Percentiles rank a stretch among this genome's conserved stretches.
These are phyloP conservation scores for Nymphalis io DNA, from an alignment of 1,140 invertebrate genomes.

Conservation along the genomic window DNA sequence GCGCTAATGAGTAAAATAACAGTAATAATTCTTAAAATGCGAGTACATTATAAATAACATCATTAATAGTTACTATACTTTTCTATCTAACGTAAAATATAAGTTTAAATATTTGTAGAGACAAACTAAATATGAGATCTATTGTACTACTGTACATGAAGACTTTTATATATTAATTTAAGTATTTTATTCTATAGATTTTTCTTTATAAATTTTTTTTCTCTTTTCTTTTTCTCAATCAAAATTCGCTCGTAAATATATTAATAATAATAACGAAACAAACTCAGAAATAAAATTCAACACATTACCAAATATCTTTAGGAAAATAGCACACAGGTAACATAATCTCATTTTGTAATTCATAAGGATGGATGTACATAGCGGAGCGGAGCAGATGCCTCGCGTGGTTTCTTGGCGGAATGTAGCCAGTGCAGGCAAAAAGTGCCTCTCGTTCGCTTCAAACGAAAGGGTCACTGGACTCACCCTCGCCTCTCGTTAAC, in stretches of 20 bases:
- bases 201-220: too few species aligned
- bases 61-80: too few species aligned
- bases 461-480: slow-evolving; percentile 65
- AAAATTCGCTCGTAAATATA: background rate
- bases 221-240: too few species aligned
- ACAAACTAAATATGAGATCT: too few species aligned
- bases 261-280: background rate
- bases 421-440: slow-evolving; percentile 65
- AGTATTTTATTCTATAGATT: too few species aligned
- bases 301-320: slow-evolving; percentile 5
- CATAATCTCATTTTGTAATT: background rate
- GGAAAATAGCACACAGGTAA: background rate
- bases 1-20: too few species aligned
- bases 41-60: too few species aligned
- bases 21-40: too few species aligned
- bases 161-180: too few species aligned
- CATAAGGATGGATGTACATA: slow-evolving; percentile 36
- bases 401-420: slow-evolving; percentile 61
- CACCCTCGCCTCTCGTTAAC: slow-evolving; percentile 55
- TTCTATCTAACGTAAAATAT: too few species aligned
- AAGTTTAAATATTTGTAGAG: too few species aligned
- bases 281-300: background rate
- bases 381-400: slow-evolving; percentile 44
- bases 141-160: too few species aligned
- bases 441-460: slow-evolving; percentile 61